Evolutionary conservation across 2,888 invertebrate genomes (phyloP), one percentile per base, ranked within the genome.

Genomic region (Ennomos fuscantarius): DNA sequence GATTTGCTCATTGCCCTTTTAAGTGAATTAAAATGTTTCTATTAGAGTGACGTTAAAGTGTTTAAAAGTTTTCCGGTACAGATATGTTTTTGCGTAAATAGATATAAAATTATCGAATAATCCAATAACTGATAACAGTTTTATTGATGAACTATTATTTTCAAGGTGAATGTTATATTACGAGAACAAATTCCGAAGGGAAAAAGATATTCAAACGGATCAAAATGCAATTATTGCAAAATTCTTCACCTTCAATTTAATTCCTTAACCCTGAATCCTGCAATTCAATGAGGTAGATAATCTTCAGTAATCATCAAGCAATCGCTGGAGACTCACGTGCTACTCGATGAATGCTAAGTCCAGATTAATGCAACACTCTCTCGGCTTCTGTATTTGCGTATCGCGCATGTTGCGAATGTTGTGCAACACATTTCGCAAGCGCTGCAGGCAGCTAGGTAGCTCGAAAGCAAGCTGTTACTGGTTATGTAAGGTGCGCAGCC

Each of bases 351-450:
- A 58, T 58, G 69, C 69, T 63, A 68, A 64, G 63, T 63, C 55
- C 12, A 44, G 35, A 72, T 68, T 70, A 59, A 55, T 72, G 74
- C 74, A 78, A 78, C 53, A 65, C 73, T 73, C 76, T 77, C 73
- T 74, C 48, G 48, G 48, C 53, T 58, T 77, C 72, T 70, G 75
- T 84, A 86, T 86, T 84, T 81, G 80, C 81, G 81, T 84, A 83
- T 82, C 77, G 81, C 73, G 73, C 78, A 76, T 73, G 77, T 85
- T 88, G 81, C 73, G 72, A 77, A 76, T 73, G 76, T 85, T 89
- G 84, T 88, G 87, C 87, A 89, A 89, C 81, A 78, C 66, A 79
- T 89, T 89, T 89, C 87, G 84, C 87, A 90, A 89, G 78, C 70
- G 75, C 74, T 79, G 84, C 82, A 79, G 78, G 72, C 76, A 77